Evolutionary conservation across 2,888 invertebrate genomes (phyloP), one percentile per base, ranked within the genome.

Genomic region (Pandemis heparana): DNA sequence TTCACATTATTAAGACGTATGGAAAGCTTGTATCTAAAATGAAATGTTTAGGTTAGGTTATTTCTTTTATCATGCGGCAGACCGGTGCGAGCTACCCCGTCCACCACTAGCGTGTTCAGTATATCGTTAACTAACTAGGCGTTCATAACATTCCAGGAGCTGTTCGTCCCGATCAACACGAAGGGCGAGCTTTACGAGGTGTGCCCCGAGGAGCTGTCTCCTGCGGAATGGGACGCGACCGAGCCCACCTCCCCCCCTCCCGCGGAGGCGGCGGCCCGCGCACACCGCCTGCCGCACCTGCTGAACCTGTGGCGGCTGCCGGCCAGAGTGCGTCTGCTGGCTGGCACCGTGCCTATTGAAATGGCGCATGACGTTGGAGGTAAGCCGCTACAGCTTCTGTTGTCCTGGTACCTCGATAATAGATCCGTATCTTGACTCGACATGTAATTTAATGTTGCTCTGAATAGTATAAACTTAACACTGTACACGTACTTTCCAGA

Each of bases 141-240:
- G 4, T 43, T 67, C 70, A 77, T 82, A 64, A 71, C 9, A 48
- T 92, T 94, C 79, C 95, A 95, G 96, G 96, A 96, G 87, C 92
- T 97, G 79, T 97, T 96, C 89, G 96, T 97, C 79, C 96, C 97
- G 39, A 95, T 97, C 83, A 96, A 96, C 81, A 96, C 96, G 69
- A 96, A 97, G 86, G 97, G 97, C 60, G 96, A 97, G 87, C 96
- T 97, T 87, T 97, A 96, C 87, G 92, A 96, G 91, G 88, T 96
- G 89, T 87, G 95, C 89, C 91, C 95, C 77, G 89, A 92, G 85
- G 89, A 94, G 92, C 79, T 94, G 83, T 95, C 95, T 51, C 95
- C 94, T 64, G 95, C 90, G 78, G 95, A 95, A 77, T 92, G 95
- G 89, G 92, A 95, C 77, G 92, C 83, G 83, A 95, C 79, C 79